Evolutionary conservation across 1,140 invertebrate species (phyloP).

Genomic region (Popillia japonica): DNA sequence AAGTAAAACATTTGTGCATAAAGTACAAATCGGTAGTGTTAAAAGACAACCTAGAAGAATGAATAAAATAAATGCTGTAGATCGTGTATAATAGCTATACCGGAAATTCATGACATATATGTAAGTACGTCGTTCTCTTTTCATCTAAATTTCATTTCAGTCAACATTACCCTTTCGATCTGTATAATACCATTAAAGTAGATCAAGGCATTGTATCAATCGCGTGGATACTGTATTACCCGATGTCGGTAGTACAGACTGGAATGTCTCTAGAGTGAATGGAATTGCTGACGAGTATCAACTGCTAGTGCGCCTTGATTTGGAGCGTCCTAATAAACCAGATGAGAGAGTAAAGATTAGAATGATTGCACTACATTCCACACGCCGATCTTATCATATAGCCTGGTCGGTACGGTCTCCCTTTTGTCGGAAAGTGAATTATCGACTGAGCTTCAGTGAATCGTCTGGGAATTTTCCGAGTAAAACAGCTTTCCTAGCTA

Average conservation of each 20-base stretch:
- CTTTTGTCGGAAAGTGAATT: conserved; percentile 46
- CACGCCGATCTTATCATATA: conserved; percentile 47
- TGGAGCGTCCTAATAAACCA: conserved; percentile 46
- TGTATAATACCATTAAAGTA: too few species aligned
- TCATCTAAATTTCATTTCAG: too few species aligned
- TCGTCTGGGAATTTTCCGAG: conserved; percentile 3
- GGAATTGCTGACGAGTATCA: background rate
- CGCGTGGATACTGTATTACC: background rate
- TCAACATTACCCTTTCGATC: too few species aligned
- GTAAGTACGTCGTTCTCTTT: too few species aligned
- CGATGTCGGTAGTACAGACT: background rate
- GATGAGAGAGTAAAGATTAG: conserved; percentile 48
- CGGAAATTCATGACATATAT: too few species aligned
- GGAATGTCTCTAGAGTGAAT: background rate
- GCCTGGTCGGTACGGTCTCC: conserved; percentile 11
- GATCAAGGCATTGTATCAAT: too few species aligned
- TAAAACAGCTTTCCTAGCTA: background rate
- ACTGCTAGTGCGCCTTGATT: conserved; percentile 39
- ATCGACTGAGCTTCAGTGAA: conserved; percentile 46
- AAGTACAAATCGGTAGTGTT: too few species aligned
- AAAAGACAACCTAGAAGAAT: too few species aligned
- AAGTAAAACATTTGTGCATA: too few species aligned
- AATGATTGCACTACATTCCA: conserved; percentile 46
- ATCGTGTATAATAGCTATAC: too few species aligned
- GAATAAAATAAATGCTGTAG: too few species aligned